Conservation (phyloP, 92 coral and sea anemone species). For the Epizoanthus illoricatus region DNA sequence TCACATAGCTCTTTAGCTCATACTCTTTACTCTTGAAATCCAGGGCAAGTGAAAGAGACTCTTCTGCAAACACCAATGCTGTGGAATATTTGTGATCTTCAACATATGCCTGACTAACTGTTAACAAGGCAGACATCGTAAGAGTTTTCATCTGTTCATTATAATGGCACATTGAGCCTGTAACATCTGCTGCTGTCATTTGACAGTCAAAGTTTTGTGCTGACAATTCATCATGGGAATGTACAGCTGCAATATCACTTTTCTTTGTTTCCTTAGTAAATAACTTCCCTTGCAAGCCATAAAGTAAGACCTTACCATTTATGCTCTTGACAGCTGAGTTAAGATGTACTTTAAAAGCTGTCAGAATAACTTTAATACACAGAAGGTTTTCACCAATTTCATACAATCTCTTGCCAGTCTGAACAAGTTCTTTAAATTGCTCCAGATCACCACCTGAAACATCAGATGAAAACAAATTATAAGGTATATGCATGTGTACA, state of each 20-base stretch:
- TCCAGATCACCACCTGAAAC: conserved; percentile 37
- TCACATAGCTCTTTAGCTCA: conserved; percentile 71
- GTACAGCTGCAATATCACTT: neutral
- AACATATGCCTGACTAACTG: conserved; percentile 58
- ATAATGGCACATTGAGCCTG: neutral
- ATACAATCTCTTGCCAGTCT: conserved; percentile 66
- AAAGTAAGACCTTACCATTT: conserved; percentile 26
- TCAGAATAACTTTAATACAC: conserved; percentile 59
- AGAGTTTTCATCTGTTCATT: conserved; percentile 5
- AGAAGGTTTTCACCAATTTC: conserved; percentile 49
- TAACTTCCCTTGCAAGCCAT: conserved; percentile 13
- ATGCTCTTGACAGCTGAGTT: conserved; percentile 33
- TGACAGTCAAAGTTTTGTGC: neutral
- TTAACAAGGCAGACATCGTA: conserved; percentile 66
- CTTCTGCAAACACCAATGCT: conserved; percentile 57
- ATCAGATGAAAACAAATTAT: neutral
- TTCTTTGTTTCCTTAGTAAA: neutral
- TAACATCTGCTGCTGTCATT: neutral
- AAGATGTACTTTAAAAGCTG: conserved; percentile 75
- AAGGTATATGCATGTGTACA: too few relatives aligned
- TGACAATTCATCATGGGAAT: neutral
- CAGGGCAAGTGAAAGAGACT: conserved; percentile 64
- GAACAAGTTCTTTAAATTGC: conserved; percentile 66
- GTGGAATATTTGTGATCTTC: conserved; percentile 44
- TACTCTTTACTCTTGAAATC: conserved; percentile 61